A percentile compares a stretch with the other conserved stretches of the same genome.
Evolutionary conservation across 1,140 invertebrate species (phyloP).

Genomic region (Ruditapes philippinarum): DNA sequence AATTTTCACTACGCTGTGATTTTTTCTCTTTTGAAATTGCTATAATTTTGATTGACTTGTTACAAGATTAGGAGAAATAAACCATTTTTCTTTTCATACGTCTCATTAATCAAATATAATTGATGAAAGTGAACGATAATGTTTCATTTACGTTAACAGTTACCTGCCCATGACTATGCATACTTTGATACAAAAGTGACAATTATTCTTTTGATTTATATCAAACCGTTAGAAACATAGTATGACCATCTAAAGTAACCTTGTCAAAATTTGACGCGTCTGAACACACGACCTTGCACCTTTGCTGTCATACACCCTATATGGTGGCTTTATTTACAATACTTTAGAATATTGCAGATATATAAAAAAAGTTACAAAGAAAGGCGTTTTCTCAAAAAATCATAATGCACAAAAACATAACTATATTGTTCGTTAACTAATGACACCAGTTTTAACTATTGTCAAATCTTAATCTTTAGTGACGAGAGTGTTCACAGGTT

Average conservation of each 20-base stretch:
- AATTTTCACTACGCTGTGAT: neutral
- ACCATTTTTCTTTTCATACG: neutral
- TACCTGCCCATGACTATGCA: constrained; percentile 24
- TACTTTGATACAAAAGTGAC: constrained; percentile 24
- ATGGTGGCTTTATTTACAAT: too few relatives aligned
- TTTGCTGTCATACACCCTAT: neutral
- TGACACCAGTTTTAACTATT: too few relatives aligned
- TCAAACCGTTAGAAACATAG: neutral
- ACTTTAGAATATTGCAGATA: too few relatives aligned
- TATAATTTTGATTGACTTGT: neutral
- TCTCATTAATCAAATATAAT: constrained; percentile 25
- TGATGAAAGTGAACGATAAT: neutral
- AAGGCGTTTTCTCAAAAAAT: too few relatives aligned
- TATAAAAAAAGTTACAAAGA: too few relatives aligned
- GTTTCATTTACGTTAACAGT: neutral
- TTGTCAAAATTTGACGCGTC: neutral
- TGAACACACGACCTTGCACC: neutral
- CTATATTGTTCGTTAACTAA: too few relatives aligned
- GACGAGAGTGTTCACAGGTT: too few relatives aligned
- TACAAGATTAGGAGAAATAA: constrained; percentile 27
- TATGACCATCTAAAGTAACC: neutral
- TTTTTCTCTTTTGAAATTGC: neutral
- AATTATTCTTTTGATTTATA: constrained; percentile 29
- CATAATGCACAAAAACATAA: too few relatives aligned
- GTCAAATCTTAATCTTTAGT: too few relatives aligned